These are phyloP conservation scores for Epinephelus coioides DNA, from an alignment of 2,797 vertebrate genomes.

Conservation along the genomic window DNA sequence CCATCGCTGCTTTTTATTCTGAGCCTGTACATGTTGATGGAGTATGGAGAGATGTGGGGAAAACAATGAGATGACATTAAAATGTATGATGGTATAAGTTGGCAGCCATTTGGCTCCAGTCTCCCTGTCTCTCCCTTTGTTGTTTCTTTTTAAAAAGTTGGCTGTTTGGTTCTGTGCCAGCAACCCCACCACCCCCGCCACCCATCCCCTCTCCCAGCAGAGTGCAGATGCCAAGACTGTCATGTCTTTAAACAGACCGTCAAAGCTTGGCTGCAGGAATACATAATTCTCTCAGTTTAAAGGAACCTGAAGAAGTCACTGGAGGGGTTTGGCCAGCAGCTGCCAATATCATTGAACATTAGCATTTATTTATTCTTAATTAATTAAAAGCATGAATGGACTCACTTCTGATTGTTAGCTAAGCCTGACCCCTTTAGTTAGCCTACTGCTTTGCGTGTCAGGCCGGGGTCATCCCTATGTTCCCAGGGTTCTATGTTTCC, in stretches of 20 bases:
- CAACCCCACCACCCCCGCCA: neutral
- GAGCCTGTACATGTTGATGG: neutral
- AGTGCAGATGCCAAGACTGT: neutral
- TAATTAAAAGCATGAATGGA: neutral
- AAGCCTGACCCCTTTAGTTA: neutral
- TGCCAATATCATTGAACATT: neutral
- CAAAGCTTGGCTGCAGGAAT: slow-evolving; percentile 4
- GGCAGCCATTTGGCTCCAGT: slow-evolving; percentile 6
- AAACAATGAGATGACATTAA: slow-evolving; percentile 5
- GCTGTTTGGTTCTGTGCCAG: neutral
- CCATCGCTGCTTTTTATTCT: neutral
- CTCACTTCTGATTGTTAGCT: neutral
- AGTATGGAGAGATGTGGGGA: neutral
- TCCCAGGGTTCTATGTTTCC: no score
- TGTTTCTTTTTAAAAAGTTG: neutral
- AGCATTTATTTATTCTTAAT: neutral
- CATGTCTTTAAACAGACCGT: slow-evolving; percentile 24
- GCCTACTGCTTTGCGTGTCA: neutral
- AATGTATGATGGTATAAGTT: neutral
- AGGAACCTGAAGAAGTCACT: neutral
- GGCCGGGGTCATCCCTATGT: no score
- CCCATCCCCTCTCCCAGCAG: neutral
- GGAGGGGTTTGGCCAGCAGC: neutral
- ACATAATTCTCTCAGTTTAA: neutral
- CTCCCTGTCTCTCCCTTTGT: neutral